Base-by-base conservation (phyloP, 2,113 vertebrate genomes). In the Odobenus rosmarus region DNA sequence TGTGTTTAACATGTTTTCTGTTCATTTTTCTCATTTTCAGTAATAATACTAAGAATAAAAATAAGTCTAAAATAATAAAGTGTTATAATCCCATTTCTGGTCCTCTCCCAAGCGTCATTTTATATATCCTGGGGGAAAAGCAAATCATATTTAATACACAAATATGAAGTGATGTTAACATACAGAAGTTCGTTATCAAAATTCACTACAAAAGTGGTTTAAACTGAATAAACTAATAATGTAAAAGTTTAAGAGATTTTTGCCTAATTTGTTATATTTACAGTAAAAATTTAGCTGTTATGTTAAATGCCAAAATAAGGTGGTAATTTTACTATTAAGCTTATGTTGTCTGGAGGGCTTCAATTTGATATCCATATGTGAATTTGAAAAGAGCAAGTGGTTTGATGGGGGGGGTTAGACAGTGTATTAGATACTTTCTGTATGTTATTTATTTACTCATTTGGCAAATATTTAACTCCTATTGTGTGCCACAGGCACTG, bases 161-260 rank as follows among this genome's bases (percentile, higher is more conserved):
- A 28, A 80, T 57, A 55, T 67, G 28, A 89, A 46, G 12, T 85
- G 4, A 79, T 31, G 14, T 83, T 88, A 81, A 53, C 39, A 36
- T 76, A 81, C 15, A 82, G 46, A 76, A 49, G 28, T 59, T 39
- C 8, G 55, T 1, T 64, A 49, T 26, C 7, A 80, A 57, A 49
- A 79, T 89, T 86, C 23, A 80, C 39, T 26, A 55, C 39, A 39
- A 90, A 90, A 67, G 28, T 87, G 15, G 42, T 84, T 96, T 24
- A 74, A 74, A 84, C 19, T 88, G n/a, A 28, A 28, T 88, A 96
- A 91, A 89, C 55, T 49, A 80, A 82, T 14, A 61, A 7, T 67
- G 28, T 79, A 76, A 64, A 92, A 53, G 11, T 71, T 96, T 62
- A 46, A 88, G 77, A 79, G 80, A 83, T 18, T 89, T 96, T 93